These are phyloP conservation scores for Holothuria leucospilota DNA, from an alignment of 53 echinoderm and acorn worm species.

Conservation along the genomic window DNA sequence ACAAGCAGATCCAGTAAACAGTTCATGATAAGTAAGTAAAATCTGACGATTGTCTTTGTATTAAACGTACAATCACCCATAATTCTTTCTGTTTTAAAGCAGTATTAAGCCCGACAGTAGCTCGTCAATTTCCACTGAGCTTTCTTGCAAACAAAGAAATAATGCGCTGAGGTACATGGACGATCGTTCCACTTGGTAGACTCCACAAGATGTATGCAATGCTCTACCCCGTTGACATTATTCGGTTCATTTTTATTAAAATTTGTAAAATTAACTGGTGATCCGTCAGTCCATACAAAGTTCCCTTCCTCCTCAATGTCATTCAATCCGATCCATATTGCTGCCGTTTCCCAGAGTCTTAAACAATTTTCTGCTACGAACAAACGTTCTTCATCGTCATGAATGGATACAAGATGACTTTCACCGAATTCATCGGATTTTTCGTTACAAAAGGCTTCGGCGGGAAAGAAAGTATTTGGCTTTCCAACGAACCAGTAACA, in stretches of 20 bases:
- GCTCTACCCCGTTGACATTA: background rate
- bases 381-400: slow-evolving; percentile 2
- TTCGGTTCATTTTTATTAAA: background rate
- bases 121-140: slow-evolving; percentile 7
- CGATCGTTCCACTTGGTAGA: background rate
- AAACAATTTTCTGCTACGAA: background rate
- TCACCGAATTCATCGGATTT: background rate
- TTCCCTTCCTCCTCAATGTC: slow-evolving; percentile 28
- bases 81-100: too few relatives aligned
- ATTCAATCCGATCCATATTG: slow-evolving; percentile 33
- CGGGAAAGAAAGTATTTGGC: background rate
- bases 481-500: background rate
- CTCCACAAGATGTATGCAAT: background rate
- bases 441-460: background rate
- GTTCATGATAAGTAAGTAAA: too few relatives aligned
- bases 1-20: too few relatives aligned
- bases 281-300: slow-evolving; percentile 12
- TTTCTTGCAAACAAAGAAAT: slow-evolving; percentile 1
- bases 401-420: slow-evolving; percentile 34
- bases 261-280: background rate
- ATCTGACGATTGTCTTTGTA: too few relatives aligned
- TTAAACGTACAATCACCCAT: too few relatives aligned
- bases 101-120: background rate
- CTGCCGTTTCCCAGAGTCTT: background rate
- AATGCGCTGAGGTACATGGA: background rate